phyloP scores from a whole-genome alignment of 1,140 invertebrate species.

The Drosophila funebris region DNA sequence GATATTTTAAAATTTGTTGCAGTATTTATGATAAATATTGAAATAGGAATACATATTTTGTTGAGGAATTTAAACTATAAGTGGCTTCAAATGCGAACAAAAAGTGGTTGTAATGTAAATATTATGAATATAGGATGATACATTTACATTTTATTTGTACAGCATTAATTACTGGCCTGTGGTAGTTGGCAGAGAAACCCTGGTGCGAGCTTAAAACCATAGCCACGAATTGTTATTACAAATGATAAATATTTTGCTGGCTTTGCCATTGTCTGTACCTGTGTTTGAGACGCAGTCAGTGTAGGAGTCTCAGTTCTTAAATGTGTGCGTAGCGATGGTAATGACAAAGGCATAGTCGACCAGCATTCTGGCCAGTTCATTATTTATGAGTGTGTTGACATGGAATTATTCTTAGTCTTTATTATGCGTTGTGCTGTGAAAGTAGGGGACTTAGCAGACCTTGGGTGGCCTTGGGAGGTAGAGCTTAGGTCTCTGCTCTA shows the following conservation, averaged over 20 bases:
- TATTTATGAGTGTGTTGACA: constrained; percentile 83
- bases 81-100: too few species aligned
- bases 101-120: too few species aligned
- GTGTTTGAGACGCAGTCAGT: not conserved
- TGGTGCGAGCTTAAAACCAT: not conserved
- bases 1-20: too few species aligned
- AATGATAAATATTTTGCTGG: constrained; percentile 74
- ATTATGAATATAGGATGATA: too few species aligned
- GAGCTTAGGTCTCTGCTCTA: constrained; percentile 25
- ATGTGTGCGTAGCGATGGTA: constrained; percentile 42
- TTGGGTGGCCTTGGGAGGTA: not conserved
- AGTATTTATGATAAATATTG: too few species aligned
- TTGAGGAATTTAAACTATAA: too few species aligned
- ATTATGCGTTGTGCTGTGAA: constrained; percentile 42
- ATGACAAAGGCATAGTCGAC: constrained; percentile 32
- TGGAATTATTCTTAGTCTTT: constrained; percentile 82
- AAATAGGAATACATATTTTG: too few species aligned
- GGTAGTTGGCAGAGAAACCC: not conserved
- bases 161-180: not conserved
- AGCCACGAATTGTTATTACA: constrained; percentile 32
- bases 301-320: constrained; percentile 15
- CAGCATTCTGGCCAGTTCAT: constrained; percentile 67
- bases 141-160: too few species aligned
- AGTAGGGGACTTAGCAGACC: constrained; percentile 20
- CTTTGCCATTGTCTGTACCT: constrained; percentile 61